Conservation (phyloP, 2,888 invertebrate species). For the Phengaris alcon region DNA sequence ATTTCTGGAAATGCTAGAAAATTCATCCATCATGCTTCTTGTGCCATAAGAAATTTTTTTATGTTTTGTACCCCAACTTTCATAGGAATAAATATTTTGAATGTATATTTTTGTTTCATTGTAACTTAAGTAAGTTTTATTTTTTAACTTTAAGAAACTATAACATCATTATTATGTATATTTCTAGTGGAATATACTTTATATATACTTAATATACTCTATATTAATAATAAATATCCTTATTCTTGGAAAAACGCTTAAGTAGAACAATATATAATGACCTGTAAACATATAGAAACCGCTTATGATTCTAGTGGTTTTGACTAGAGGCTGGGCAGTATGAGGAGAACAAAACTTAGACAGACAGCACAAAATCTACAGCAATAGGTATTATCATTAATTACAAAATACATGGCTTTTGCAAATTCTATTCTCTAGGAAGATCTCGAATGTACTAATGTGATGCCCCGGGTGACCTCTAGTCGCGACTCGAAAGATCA, state of each 20-base stretch:
- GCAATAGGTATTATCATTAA: not conserved
- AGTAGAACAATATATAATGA: not conserved
- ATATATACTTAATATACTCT: no score
- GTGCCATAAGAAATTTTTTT: conserved; percentile 70
- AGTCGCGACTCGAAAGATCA: conserved; percentile 29
- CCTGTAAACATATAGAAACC: not conserved
- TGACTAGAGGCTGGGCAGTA: not conserved
- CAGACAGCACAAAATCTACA: not conserved
- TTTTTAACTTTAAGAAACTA: no score
- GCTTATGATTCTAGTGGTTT: not conserved
- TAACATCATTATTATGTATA: no score
- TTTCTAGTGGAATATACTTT: no score
- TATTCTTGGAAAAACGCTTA: not conserved
- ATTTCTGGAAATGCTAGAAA: conserved; percentile 39
- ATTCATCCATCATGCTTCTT: conserved; percentile 47
- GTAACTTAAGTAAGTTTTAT: not conserved
- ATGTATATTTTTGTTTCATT: conserved; percentile 14
- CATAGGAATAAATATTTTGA: conserved; percentile 39
- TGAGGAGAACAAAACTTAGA: not conserved
- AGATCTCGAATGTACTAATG: conserved; percentile 27
- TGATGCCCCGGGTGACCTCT: conserved; percentile 27
- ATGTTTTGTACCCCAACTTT: conserved; percentile 46
- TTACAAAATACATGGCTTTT: conserved; percentile 16
- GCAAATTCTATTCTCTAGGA: conserved; percentile 8
- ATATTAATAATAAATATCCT: not conserved